Evolutionary conservation across 2,113 vertebrate genomes (phyloP).

Genomic region (Poecile atricapillus): DNA sequence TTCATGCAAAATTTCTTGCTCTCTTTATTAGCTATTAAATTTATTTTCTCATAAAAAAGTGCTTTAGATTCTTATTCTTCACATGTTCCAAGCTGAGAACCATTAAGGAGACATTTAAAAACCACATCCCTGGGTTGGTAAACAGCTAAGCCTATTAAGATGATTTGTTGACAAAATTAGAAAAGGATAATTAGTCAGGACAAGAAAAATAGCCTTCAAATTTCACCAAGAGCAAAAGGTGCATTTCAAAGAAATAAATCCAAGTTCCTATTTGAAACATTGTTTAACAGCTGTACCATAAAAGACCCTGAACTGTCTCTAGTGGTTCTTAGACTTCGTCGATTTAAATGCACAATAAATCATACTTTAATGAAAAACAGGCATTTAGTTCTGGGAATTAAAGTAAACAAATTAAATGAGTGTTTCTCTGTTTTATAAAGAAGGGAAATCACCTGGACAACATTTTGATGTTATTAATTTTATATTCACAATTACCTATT

Average conservation of each 20-base stretch:
- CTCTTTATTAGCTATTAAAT: not conserved
- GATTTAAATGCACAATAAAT: slow-evolving; percentile 20
- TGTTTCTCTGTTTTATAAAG: not conserved
- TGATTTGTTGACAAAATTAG: slow-evolving; percentile 3
- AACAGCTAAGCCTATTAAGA: not conserved
- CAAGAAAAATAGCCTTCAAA: not conserved
- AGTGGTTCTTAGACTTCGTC: not conserved
- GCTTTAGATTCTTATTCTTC: not conserved
- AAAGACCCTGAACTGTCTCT: not conserved
- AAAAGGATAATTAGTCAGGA: not conserved
- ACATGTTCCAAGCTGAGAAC: not conserved
- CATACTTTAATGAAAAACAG: not conserved
- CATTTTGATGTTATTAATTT: not conserved
- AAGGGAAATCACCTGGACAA: not conserved
- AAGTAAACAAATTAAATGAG: not conserved
- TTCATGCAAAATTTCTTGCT: not conserved
- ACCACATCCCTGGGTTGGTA: not conserved
- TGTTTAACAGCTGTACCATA: not conserved
- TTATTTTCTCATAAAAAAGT: not conserved
- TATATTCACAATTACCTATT: not conserved
- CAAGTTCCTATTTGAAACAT: not conserved
- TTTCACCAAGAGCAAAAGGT: not conserved
- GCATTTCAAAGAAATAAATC: not conserved
- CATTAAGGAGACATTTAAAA: not conserved
- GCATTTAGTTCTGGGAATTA: not conserved